Percentiles rank a stretch among this genome's conserved stretches.
phyloP scores from a whole-genome alignment of 1,140 invertebrate species.

The Musca vetustissima region DNA sequence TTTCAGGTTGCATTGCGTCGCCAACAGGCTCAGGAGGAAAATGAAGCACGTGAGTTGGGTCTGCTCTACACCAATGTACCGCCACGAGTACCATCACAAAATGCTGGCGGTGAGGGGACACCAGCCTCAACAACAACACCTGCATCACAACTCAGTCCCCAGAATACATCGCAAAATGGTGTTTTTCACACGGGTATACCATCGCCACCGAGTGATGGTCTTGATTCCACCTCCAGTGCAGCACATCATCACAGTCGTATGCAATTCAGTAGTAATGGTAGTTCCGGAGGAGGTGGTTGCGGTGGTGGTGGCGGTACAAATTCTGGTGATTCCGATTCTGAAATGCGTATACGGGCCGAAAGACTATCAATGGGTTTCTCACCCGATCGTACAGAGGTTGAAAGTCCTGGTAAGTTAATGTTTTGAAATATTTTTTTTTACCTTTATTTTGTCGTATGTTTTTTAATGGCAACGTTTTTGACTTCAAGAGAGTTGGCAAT shows the following conservation, averaged over 20 bases:
- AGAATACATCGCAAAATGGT: slow-evolving; percentile 29
- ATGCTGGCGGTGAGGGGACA: slow-evolving; percentile 28
- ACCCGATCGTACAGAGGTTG: slow-evolving; percentile 52
- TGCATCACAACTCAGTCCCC: slow-evolving; percentile 29
- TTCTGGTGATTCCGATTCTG: slow-evolving; percentile 49
- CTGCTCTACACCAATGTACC: slow-evolving; percentile 70
- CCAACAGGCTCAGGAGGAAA: slow-evolving; percentile 94
- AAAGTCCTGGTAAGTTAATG: slow-evolving; percentile 53
- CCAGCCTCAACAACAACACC: slow-evolving; percentile 46
- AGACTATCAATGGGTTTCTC: slow-evolving; percentile 52
- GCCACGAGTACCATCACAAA: slow-evolving; percentile 28
- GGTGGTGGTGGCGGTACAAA: slow-evolving; percentile 27
- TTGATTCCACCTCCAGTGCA: slow-evolving; percentile 38
- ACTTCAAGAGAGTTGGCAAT: too few species aligned
- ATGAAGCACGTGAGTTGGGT: slow-evolving; percentile 92
- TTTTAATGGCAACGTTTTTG: slow-evolving; percentile 1
- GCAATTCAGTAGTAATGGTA: slow-evolving; percentile 47
- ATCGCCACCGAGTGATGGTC: slow-evolving; percentile 53
- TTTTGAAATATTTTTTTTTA: too few species aligned
- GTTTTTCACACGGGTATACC: slow-evolving; percentile 52
- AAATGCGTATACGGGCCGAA: slow-evolving; percentile 52
- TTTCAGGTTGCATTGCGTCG: slow-evolving; percentile 82
- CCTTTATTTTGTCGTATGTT: not conserved
- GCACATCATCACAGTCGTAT: slow-evolving; percentile 28
- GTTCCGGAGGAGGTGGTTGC: too few species aligned